phyloP scores from a whole-genome alignment of 1,140 invertebrate species.

The Chionoecetes opilio region DNA sequence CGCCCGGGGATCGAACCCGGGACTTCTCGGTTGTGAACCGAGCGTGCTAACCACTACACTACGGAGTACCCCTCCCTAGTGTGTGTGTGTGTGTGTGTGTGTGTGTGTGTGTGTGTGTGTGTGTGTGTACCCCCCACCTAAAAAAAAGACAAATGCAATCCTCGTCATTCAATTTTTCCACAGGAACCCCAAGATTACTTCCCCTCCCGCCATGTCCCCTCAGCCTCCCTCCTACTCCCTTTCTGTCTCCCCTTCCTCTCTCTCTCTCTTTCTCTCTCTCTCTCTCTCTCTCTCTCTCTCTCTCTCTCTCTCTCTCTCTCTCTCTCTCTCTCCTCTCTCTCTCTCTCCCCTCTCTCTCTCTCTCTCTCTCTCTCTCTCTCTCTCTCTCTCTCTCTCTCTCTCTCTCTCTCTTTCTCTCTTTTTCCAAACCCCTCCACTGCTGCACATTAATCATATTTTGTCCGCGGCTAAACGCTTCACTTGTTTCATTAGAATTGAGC shows the following conservation, averaged over 20 bases:
- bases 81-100: too few relatives aligned
- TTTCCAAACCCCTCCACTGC: background rate
- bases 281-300: background rate
- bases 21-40: too few relatives aligned
- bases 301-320: too few relatives aligned
- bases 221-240: background rate
- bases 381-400: background rate
- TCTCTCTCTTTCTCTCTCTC: background rate
- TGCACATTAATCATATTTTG: background rate
- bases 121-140: too few relatives aligned
- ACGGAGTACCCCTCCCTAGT: too few relatives aligned
- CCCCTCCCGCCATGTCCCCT: too few relatives aligned
- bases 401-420: too few relatives aligned
- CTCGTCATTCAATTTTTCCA: background rate
- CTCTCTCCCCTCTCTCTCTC: too few relatives aligned
- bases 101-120: too few relatives aligned
- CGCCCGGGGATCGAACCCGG: too few relatives aligned
- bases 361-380: too few relatives aligned
- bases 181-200: background rate
- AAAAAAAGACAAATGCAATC: background rate
- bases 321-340: background rate
- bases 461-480: background rate
- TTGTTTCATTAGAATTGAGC: slow-evolving; percentile 3
- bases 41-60: too few relatives aligned
- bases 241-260: background rate